phyloP scores from a whole-genome alignment of 1,140 invertebrate species.

The Scaptodrosophila lebanonensis region DNA sequence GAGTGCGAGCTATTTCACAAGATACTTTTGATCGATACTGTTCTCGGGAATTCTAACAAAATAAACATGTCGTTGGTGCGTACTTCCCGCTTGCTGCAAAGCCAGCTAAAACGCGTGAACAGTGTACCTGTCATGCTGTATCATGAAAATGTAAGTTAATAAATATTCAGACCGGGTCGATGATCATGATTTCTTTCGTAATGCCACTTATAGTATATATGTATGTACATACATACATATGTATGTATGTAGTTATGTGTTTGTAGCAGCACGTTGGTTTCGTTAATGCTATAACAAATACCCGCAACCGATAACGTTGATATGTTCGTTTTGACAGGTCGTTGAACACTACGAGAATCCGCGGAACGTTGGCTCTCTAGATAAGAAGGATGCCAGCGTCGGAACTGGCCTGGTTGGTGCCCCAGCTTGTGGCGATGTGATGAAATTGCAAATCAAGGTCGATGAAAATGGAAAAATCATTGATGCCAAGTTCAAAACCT shows the following conservation, averaged over 20 bases:
- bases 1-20: conserved; percentile 33
- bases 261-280: conserved; percentile 31
- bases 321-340: conserved; percentile 81
- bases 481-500: conserved; percentile 99
- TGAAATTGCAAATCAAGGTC: conserved; percentile 98
- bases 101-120: conserved; percentile 59
- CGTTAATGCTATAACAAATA: conserved; percentile 52
- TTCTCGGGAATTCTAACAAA: too few relatives aligned
- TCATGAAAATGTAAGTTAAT: conserved; percentile 72
- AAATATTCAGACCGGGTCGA: conserved; percentile 6
- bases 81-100: conserved; percentile 40
- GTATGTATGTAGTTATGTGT: conserved; percentile 29
- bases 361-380: conserved; percentile 97
- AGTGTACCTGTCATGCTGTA: conserved; percentile 68
- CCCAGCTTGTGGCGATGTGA: conserved; percentile 99
- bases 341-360: conserved; percentile 99
- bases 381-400: conserved; percentile 95
- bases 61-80: conserved; percentile 49
- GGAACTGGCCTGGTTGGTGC: conserved; percentile 99
- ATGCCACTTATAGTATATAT: conserved; percentile 31
- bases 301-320: conserved; percentile 12
- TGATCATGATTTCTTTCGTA: conserved; percentile 60
- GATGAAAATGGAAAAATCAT: conserved; percentile 98
- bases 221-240: conserved; percentile 6
- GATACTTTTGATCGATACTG: too few relatives aligned